These are phyloP conservation scores for Elysia chlorotica DNA, from an alignment of 1,140 invertebrate species.

Conservation along the genomic window DNA sequence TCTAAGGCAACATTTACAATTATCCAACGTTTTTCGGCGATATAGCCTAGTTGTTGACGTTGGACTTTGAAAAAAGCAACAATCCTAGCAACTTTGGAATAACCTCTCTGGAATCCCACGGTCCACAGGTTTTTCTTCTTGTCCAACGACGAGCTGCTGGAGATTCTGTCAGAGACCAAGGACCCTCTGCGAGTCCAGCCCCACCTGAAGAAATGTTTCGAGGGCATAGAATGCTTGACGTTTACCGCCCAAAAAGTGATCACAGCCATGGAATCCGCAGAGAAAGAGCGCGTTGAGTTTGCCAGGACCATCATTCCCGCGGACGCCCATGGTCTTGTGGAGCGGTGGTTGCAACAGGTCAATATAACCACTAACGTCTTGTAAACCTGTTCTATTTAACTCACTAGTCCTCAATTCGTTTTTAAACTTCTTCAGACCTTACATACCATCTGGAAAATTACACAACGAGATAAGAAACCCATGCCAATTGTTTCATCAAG, in stretches of 20 bases:
- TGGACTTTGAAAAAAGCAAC: too few species aligned
- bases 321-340: constrained; percentile 70
- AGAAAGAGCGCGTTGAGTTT: constrained; percentile 83
- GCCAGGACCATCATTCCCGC: constrained; percentile 80
- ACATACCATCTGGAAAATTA: too few species aligned
- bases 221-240: constrained; percentile 69
- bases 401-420: too few species aligned
- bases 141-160: constrained; percentile 70
- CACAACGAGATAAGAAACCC: too few species aligned
- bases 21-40: background rate
- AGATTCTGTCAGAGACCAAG: constrained; percentile 63
- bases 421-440: too few species aligned
- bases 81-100: too few species aligned
- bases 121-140: constrained; percentile 62
- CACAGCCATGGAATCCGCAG: constrained; percentile 84
- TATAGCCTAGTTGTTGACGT: too few species aligned
- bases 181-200: constrained; percentile 65
- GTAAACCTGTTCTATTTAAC: too few species aligned
- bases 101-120: too few species aligned
- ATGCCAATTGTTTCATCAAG: too few species aligned
- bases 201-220: constrained; percentile 64
- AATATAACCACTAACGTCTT: too few species aligned
- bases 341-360: constrained; percentile 62
- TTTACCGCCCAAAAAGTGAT: constrained; percentile 76
- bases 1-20: too few species aligned